Conservation (phyloP, 2,113 vertebrate species). For the Sceloporus undulatus region DNA sequence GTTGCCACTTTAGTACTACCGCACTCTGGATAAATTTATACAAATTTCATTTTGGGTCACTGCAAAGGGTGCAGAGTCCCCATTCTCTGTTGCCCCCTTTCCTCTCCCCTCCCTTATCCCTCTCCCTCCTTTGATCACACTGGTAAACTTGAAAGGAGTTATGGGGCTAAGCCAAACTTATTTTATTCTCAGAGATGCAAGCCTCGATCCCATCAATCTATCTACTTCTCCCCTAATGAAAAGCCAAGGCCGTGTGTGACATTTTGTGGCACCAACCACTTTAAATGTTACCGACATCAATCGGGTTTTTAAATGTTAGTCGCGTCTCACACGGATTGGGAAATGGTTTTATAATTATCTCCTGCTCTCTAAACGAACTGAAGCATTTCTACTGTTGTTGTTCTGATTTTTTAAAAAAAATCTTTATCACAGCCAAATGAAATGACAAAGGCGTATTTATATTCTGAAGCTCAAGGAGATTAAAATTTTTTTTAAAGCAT, state of each 20-base stretch:
- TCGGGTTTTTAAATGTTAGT: constrained; percentile 70
- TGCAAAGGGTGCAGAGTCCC: not conserved
- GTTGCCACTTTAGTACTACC: not conserved
- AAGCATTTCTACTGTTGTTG: constrained; percentile 41
- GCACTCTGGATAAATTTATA: constrained; percentile 45
- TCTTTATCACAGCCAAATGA: constrained; percentile 42
- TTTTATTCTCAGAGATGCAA: constrained; percentile 33
- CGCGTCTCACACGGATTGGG: constrained; percentile 56
- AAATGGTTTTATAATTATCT: constrained; percentile 71
- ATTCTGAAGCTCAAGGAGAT: constrained; percentile 7
- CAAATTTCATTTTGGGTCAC: not conserved
- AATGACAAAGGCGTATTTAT: constrained; percentile 29
- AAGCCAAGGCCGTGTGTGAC: constrained; percentile 60
- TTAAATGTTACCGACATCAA: constrained; percentile 71
- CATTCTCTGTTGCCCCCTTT: not conserved
- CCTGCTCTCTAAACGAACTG: constrained; percentile 62
- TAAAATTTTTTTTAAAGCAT: not conserved
- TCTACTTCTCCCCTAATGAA: constrained; percentile 67
- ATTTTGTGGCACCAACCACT: constrained; percentile 63
- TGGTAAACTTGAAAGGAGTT: constrained; percentile 11
- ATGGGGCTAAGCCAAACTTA: constrained; percentile 40
- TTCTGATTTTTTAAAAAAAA: not conserved
- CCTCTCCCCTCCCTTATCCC: not conserved
- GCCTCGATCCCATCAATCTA: constrained; percentile 59
- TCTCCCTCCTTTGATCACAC: not conserved